phyloP scores from a whole-genome alignment of 2,113 vertebrate genomes.

The Xiphias gladius region DNA sequence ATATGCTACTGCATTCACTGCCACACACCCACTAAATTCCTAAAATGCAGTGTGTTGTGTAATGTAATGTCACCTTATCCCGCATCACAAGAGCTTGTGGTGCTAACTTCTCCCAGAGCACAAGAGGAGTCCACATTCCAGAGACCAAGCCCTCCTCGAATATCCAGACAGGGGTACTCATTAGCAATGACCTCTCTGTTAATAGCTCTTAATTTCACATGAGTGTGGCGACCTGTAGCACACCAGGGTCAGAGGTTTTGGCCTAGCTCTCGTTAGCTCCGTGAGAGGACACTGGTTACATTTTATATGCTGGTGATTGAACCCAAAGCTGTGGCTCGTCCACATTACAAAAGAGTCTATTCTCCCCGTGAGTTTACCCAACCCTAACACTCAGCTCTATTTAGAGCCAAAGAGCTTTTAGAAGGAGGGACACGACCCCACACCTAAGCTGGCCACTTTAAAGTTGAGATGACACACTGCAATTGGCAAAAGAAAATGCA shows the following conservation, averaged over 20 bases:
- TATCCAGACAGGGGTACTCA: constrained; percentile 76
- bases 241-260: constrained; percentile 68
- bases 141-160: constrained; percentile 29
- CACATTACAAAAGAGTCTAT: constrained; percentile 67
- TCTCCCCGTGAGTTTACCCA: constrained; percentile 75
- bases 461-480: constrained; percentile 31
- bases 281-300: constrained; percentile 68
- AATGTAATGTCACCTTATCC: constrained; percentile 29
- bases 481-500: neutral
- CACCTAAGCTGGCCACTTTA: constrained; percentile 25
- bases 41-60: constrained; percentile 25
- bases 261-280: constrained; percentile 76
- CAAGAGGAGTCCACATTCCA: constrained; percentile 70
- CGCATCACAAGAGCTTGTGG: constrained; percentile 16
- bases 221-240: constrained; percentile 66
- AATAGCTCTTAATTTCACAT: constrained; percentile 82
- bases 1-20: neutral
- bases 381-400: constrained; percentile 79
- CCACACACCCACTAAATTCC: constrained; percentile 17
- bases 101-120: constrained; percentile 31
- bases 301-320: constrained; percentile 68
- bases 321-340: constrained; percentile 60
- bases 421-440: constrained; percentile 48
- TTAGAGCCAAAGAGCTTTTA: constrained; percentile 48
- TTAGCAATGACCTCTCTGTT: constrained; percentile 75